These are phyloP conservation scores for Pseudobourletiella spinata DNA, from an alignment of 1,140 invertebrate genomes.

Conservation along the genomic window DNA sequence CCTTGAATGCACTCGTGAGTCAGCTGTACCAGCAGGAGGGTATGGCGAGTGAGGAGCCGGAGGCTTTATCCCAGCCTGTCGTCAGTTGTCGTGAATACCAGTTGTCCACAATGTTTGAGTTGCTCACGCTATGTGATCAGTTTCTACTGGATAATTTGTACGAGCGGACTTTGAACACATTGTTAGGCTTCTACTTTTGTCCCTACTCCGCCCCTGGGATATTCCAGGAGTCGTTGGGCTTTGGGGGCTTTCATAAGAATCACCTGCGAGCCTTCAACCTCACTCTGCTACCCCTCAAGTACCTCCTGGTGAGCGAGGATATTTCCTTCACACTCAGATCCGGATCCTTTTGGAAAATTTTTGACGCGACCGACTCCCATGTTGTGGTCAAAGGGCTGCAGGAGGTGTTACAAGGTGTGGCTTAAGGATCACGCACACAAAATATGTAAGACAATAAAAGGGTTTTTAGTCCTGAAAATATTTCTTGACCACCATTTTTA, in stretches of 20 bases:
- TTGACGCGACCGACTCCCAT: neutral
- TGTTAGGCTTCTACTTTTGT: neutral
- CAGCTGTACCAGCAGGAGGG: neutral
- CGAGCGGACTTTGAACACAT: neutral
- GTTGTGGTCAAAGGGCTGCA: neutral
- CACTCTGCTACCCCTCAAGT: neutral
- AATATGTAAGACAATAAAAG: too few relatives aligned
- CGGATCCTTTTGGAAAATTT: constrained; percentile 2
- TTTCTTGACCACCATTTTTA: too few relatives aligned
- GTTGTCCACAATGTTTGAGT: neutral
- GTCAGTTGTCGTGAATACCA: neutral
- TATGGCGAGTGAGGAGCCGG: neutral
- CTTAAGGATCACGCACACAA: too few relatives aligned
- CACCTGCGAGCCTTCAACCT: neutral
- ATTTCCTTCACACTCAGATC: constrained; percentile 1
- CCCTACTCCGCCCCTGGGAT: neutral
- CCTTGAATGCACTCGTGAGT: neutral
- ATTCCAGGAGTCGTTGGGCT: neutral
- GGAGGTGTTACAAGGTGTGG: too few relatives aligned
- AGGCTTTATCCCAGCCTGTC: neutral
- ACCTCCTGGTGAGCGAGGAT: constrained; percentile 1
- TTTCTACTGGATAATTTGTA: constrained; percentile 3
- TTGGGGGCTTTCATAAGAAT: neutral
- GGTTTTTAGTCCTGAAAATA: too few relatives aligned
- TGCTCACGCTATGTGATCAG: neutral